Evolutionary conservation across 1,140 invertebrate genomes (phyloP).

Genomic region (Agrilus planipennis): DNA sequence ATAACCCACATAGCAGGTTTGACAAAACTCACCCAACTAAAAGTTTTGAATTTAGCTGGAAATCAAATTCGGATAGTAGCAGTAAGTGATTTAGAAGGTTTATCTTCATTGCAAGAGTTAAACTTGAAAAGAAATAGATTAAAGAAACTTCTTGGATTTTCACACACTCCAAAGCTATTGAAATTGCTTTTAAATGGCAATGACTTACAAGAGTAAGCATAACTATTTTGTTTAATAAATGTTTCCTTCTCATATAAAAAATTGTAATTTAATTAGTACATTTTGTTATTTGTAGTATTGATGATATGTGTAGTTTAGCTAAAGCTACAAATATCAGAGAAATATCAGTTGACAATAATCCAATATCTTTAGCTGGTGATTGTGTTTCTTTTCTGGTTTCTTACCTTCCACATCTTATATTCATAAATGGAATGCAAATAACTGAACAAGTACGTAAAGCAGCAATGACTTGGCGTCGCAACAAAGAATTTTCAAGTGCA

Average conservation of each 20-base stretch:
- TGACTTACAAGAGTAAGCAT: constrained; percentile 58
- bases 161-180: constrained; percentile 63
- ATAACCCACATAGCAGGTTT: constrained; percentile 55
- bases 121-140: constrained; percentile 80
- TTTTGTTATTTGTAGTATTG: constrained; percentile 47
- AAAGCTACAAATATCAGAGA: constrained; percentile 62
- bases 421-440: constrained; percentile 60
- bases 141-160: constrained; percentile 66
- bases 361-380: constrained; percentile 58
- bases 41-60: constrained; percentile 83
- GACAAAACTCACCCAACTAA: constrained; percentile 50
- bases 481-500: constrained; percentile 58
- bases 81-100: constrained; percentile 58
- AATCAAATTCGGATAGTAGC: constrained; percentile 71
- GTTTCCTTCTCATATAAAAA: no score
- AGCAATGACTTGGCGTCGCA: constrained; percentile 61
- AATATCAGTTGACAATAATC: constrained; percentile 79
- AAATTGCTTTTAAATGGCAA: constrained; percentile 80
- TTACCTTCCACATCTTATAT: constrained; percentile 56
- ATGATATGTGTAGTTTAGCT: constrained; percentile 65
- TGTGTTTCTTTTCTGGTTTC: constrained; percentile 69
- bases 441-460: constrained; percentile 59
- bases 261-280: no score
- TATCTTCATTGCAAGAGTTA: constrained; percentile 66
- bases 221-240: no score